These are phyloP conservation scores for Gonocerus acuteangulatus DNA, from an alignment of 2,888 invertebrate genomes.

Conservation along the genomic window DNA sequence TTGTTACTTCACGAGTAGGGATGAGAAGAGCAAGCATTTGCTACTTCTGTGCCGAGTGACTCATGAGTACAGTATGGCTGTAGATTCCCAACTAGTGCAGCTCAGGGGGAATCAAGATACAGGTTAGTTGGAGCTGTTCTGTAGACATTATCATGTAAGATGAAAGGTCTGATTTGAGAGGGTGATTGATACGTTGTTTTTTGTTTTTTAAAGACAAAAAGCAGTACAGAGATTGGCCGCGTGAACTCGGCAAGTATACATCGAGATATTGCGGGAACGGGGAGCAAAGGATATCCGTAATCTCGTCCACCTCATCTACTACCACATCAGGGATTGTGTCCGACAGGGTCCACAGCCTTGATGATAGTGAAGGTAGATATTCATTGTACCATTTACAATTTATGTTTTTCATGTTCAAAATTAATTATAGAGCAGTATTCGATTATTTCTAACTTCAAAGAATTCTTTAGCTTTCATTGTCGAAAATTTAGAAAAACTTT, in stretches of 20 bases:
- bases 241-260: constrained; percentile 33
- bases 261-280: constrained; percentile 43
- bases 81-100: constrained; percentile 76
- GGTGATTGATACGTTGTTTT: no score
- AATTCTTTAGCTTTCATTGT: no score
- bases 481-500: no score
- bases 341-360: constrained; percentile 88
- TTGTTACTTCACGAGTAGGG: constrained; percentile 82
- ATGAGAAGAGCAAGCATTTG: constrained; percentile 88
- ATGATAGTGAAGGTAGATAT: constrained; percentile 58
- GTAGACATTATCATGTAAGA: no score
- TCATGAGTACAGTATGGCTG: constrained; percentile 91
- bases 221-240: constrained; percentile 54
- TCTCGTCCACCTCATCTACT: constrained; percentile 90
- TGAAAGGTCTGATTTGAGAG: no score
- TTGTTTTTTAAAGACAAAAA: constrained; percentile 53
- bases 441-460: no score
- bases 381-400: background rate
- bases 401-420: background rate
- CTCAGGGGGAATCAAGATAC: constrained; percentile 74
- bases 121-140: no score
- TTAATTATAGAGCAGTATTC: background rate
- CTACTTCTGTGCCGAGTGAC: constrained; percentile 82
- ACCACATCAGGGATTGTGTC: constrained; percentile 95
- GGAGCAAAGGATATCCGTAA: constrained; percentile 80